Evolutionary conservation across 1,140 invertebrate genomes (phyloP), one percentile per base, ranked within the genome.

Genomic region (Zaprionus taronus): DNA sequence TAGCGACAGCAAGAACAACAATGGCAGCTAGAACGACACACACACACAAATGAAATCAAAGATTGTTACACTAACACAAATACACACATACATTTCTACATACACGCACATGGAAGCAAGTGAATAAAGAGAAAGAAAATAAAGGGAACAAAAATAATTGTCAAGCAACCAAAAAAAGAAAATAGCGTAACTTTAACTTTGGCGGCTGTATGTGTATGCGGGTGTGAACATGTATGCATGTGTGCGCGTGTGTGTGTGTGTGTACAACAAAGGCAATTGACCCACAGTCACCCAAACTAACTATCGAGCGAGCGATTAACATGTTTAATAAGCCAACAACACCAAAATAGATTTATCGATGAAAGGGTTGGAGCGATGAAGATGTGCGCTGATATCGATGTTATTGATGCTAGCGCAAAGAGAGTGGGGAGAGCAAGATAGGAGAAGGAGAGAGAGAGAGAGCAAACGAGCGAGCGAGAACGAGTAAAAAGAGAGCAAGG

Each of bases 321-420:
- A 69, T 68, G 72, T 83, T 79, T 60, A 81, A 77, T 57, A 81
- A 82, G 63, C 80, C 80, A 79, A 87, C 83, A 83, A 87, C 83
- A 86, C 81, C 83, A 77, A 87, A 68, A 62, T 77, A 80, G 69
- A 68, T 78, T 70, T 80, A 80, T 67, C 38, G 68, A 81, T 75
- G 65, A 38, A 28, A 15, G 51, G 51, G 63, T 47, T 73, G 68
- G 77, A 68, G 63, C 44, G 24, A 75, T 75, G 67, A 71, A 49
- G 57, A 64, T 60, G 60, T 70, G 47, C 31, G 57, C 67, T 74
- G 58, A 64, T 71, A 75, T 58, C 72, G 72, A 71, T 64, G 17
- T 34, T 20, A 44, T 20, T 31, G 51, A 51, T 41, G 44, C 68
- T 66, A 66, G 28, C 51, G 51, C 36, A 79, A 79, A 47, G 41